A percentile compares a stretch with the other conserved stretches of the same genome.
Conservation (phyloP, 2,888 invertebrate species). For the Aproaerema taeniolella region DNA sequence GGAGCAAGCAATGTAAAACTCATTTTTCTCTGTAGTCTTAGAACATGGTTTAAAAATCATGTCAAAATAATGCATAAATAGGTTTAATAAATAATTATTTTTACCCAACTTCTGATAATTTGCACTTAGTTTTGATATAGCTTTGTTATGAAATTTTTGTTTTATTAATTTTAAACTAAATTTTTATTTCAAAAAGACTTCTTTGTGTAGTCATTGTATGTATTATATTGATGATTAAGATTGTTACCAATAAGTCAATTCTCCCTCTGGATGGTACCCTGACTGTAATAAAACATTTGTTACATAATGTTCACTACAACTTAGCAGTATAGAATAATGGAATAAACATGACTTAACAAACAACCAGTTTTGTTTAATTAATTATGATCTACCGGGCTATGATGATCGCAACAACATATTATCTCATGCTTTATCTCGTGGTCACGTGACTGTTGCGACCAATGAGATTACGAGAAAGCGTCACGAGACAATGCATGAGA, state of each 20-base stretch:
- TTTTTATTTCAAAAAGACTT: slow-evolving; percentile 31
- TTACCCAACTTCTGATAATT: slow-evolving; percentile 18
- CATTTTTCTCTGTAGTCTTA: no score
- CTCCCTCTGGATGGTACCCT: slow-evolving; percentile 35
- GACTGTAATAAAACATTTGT: slow-evolving; percentile 41
- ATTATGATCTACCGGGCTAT: no score
- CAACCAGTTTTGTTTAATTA: slow-evolving; percentile 33
- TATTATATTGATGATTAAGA: slow-evolving; percentile 20
- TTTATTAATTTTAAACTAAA: slow-evolving; percentile 41
- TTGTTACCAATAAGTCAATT: slow-evolving; percentile 69
- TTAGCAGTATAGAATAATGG: slow-evolving; percentile 57
- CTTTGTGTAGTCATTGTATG: slow-evolving; percentile 38
- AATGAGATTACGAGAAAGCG: no score
- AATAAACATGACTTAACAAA: slow-evolving; percentile 64
- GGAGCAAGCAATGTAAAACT: slow-evolving; percentile 7
- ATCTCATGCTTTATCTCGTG: no score
- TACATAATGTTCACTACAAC: slow-evolving; percentile 60
- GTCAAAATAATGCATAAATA: not conserved
- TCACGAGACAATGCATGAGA: no score
- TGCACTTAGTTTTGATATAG: slow-evolving; percentile 20
- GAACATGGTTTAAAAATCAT: no score
- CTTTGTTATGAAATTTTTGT: slow-evolving; percentile 42
- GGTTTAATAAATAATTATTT: slow-evolving; percentile 11
- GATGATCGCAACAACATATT: no score
- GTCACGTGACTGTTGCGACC: no score